Evolutionary conservation across 2,888 invertebrate genomes (phyloP).

Genomic region (Phyllotreta cruciferae): DNA sequence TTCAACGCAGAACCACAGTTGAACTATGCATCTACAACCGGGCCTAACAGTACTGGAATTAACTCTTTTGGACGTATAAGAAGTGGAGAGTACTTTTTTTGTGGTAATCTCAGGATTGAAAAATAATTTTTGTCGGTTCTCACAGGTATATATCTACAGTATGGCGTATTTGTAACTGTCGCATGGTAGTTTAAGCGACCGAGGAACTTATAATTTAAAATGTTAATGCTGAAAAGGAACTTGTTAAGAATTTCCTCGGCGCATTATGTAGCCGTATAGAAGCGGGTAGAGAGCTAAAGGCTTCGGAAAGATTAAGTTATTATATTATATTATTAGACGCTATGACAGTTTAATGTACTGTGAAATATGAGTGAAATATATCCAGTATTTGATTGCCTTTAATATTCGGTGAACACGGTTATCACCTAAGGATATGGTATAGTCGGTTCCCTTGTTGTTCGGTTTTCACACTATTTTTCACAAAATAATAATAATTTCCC

Average conservation of each 20-base stretch:
- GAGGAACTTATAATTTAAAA: conserved; percentile 28
- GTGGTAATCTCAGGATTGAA: too few relatives aligned
- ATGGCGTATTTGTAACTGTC: conserved; percentile 20
- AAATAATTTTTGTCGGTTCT: too few relatives aligned
- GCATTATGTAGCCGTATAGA: conserved; percentile 15
- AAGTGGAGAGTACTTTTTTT: too few relatives aligned
- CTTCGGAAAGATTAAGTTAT: conserved; percentile 56
- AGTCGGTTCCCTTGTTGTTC: conserved; percentile 5
- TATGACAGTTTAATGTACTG: conserved; percentile 59
- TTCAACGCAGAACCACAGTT: too few relatives aligned
- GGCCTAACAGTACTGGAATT: too few relatives aligned
- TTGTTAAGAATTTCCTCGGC: conserved; percentile 26
- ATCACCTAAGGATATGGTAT: conserved; percentile 18
- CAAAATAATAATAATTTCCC: too few relatives aligned
- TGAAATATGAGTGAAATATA: conserved; percentile 57
- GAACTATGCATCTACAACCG: too few relatives aligned
- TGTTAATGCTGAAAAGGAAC: conserved; percentile 19
- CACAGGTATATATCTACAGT: not conserved
- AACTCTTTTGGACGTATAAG: too few relatives aligned
- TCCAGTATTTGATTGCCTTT: conserved; percentile 51
- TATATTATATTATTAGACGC: conserved; percentile 59
- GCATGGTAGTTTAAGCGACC: conserved; percentile 15
- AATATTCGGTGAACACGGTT: conserved; percentile 27
- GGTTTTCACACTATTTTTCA: not conserved
- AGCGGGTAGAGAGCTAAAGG: conserved; percentile 31